phyloP scores from a whole-genome alignment of 2,797 vertebrate species.

The Eulemur albifrons region DNA sequence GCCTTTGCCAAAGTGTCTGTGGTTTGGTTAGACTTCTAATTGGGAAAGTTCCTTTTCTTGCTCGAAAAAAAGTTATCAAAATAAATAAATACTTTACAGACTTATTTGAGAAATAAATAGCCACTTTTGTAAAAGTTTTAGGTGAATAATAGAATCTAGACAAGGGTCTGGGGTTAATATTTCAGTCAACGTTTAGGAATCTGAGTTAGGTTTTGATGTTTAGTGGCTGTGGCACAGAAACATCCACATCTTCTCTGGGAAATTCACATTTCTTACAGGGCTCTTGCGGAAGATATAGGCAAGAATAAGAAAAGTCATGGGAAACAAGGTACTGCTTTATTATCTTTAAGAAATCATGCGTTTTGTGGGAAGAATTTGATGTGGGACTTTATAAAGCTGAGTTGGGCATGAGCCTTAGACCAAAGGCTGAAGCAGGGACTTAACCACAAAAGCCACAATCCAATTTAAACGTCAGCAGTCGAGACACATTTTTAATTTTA shows the following conservation, averaged over 20 bases:
- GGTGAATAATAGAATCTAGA: not conserved
- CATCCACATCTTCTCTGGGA: not conserved
- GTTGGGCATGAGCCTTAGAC: not conserved
- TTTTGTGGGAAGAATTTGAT: not conserved
- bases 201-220: not conserved
- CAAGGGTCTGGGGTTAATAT: not conserved
- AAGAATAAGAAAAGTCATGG: not conserved
- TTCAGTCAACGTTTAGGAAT: not conserved
- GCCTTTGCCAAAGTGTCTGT: fast-evolving
- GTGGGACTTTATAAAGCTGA: not conserved
- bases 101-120: not conserved
- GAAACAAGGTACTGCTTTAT: not conserved
- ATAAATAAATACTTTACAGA: not conserved
- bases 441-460: not conserved
- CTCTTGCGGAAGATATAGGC: not conserved
- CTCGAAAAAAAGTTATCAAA: not conserved
- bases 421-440: not conserved
- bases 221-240: not conserved
- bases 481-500: not conserved
- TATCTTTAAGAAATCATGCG: not conserved
- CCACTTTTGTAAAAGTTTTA: not conserved
- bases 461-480: not conserved
- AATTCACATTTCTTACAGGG: not conserved
- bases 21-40: not conserved
- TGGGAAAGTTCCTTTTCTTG: not conserved